A percentile compares a stretch with the other conserved stretches of the same genome.
Evolutionary conservation across 2,888 invertebrate genomes (phyloP).

Genomic region (Anorthoa munda): DNA sequence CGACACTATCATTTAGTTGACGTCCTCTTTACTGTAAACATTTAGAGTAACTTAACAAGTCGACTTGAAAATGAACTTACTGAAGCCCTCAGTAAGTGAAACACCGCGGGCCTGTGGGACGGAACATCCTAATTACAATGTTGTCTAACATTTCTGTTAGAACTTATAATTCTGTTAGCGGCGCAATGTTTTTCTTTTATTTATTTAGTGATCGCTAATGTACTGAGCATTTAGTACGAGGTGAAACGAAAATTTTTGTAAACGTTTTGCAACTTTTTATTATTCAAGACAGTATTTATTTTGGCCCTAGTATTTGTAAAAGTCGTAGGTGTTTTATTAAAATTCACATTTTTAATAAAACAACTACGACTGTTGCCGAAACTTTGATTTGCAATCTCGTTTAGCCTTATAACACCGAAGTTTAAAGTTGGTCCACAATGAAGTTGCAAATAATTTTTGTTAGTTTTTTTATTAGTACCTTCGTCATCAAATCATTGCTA

Average conservation of each 20-base stretch:
- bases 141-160: conserved; percentile 30
- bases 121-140: conserved; percentile 27
- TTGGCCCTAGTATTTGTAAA: not conserved
- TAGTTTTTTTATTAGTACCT: not conserved
- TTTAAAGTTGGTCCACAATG: not conserved
- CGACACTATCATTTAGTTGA: conserved; percentile 11
- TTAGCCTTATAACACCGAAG: not conserved
- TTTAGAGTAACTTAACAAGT: conserved; percentile 4
- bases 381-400: not conserved
- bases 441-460: not conserved
- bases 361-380: not conserved
- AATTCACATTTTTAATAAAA: no score
- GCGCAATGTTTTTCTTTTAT: conserved; percentile 10
- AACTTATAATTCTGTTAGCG: conserved; percentile 27
- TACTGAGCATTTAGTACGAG: not conserved
- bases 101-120: conserved; percentile 11
- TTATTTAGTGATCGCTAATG: conserved; percentile 10
- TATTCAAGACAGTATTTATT: conserved; percentile 2
- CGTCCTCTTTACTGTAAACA: not conserved
- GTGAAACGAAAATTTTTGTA: conserved; percentile 1
- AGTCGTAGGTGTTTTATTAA: no score
- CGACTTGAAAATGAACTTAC: conserved; percentile 5
- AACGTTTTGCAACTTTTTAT: not conserved
- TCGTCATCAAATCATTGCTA: not conserved
- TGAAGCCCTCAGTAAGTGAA: conserved; percentile 37